These are phyloP conservation scores for Tyrannus savana DNA, from an alignment of 2,113 vertebrate species.

Conservation along the genomic window DNA sequence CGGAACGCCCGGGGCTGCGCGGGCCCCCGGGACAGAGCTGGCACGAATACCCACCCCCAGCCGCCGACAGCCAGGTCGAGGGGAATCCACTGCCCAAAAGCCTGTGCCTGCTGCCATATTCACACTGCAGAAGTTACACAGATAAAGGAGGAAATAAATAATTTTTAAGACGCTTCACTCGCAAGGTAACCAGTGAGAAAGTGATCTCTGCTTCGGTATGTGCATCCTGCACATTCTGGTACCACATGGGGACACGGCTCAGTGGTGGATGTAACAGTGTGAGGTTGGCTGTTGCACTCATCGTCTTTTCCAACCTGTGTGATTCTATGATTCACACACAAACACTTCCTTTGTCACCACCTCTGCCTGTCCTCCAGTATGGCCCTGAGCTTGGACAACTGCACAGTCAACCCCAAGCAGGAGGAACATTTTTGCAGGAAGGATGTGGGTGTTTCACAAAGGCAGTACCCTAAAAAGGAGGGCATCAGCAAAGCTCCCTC, in stretches of 20 bases:
- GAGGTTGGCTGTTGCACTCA: neutral
- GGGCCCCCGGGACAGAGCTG: too few relatives aligned
- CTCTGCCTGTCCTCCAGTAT: neutral
- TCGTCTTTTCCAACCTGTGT: neutral
- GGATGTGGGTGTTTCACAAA: accelerated
- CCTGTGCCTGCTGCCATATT: neutral
- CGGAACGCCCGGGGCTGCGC: neutral
- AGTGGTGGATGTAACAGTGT: neutral
- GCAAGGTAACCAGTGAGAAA: neutral
- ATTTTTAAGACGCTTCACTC: neutral
- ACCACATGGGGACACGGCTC: neutral
- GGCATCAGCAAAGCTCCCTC: neutral
- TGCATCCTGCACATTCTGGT: neutral
- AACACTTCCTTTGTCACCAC: neutral
- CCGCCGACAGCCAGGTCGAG: accelerated
- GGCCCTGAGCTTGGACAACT: neutral
- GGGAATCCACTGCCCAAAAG: accelerated
- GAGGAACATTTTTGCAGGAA: neutral
- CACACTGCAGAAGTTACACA: neutral
- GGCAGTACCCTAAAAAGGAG: neutral
- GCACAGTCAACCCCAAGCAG: neutral
- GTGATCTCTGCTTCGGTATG: neutral
- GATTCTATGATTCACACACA: neutral
- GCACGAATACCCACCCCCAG: neutral
- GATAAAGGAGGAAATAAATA: neutral